A percentile compares a stretch with the other conserved stretches of the same genome.
phyloP scores from a whole-genome alignment of 2,888 invertebrate genomes.

The Polyommatus iphigenia region DNA sequence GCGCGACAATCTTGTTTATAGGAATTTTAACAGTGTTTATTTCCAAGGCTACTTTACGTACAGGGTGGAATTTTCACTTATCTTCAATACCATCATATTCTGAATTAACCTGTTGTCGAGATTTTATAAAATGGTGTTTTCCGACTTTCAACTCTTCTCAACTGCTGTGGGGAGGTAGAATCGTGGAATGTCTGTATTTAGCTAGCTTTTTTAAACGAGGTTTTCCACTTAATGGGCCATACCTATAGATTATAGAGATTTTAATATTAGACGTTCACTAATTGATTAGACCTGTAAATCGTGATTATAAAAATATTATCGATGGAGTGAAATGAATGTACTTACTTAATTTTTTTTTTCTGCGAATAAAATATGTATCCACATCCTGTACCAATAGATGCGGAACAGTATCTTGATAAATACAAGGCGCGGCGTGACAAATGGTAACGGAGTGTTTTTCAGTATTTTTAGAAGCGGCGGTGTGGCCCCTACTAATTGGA shows the following conservation, averaged over 20 bases:
- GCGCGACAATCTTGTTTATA: constrained; percentile 75
- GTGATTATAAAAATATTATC: no score
- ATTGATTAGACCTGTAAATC: no score
- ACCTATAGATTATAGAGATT: no score
- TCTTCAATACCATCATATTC: background rate
- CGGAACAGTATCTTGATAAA: constrained; percentile 74
- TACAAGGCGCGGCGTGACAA: constrained; percentile 75
- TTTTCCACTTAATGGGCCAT: no score
- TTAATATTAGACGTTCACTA: no score
- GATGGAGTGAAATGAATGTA: background rate
- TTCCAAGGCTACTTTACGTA: constrained; percentile 57
- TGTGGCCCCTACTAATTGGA: constrained; percentile 72
- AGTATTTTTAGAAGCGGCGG: constrained; percentile 70
- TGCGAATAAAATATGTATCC: background rate
- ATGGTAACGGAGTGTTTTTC: constrained; percentile 77
- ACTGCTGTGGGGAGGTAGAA: background rate
- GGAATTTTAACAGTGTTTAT: constrained; percentile 75
- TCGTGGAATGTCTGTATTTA: no score
- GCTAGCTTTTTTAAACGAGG: no score
- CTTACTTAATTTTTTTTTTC: background rate
- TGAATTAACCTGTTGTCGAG: background rate
- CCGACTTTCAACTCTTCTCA: background rate
- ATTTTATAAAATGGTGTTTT: background rate
- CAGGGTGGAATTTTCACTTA: constrained; percentile 47
- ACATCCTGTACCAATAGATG: constrained; percentile 56